A percentile compares a stretch with the other conserved stretches of the same genome.
These are phyloP conservation scores for Molossus alvarezi DNA, from an alignment of 2,797 vertebrate genomes.

Conservation along the genomic window DNA sequence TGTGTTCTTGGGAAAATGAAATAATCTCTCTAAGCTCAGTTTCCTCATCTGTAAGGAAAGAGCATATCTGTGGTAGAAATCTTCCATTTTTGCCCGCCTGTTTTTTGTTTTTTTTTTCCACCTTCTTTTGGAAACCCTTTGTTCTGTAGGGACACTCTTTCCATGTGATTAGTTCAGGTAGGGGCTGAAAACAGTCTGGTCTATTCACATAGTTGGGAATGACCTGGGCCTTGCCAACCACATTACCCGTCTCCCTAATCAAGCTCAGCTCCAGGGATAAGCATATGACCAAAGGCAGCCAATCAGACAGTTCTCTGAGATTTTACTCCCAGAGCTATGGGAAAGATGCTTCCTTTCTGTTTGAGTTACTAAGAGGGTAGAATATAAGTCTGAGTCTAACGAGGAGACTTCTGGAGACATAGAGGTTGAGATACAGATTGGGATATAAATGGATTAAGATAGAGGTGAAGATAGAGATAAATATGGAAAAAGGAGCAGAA, in stretches of 20 bases:
- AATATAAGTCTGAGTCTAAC: neutral
- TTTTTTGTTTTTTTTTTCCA: neutral
- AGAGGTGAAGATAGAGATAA: neutral
- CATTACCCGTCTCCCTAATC: neutral
- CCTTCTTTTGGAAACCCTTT: neutral
- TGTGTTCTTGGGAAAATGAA: neutral
- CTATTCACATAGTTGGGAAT: neutral
- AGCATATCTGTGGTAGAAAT: neutral
- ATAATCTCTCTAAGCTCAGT: neutral
- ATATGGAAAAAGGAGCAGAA: neutral
- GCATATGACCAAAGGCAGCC: neutral
- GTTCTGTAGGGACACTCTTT: neutral
- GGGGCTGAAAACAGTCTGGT: neutral
- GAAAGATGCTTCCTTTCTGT: neutral
- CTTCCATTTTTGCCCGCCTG: neutral
- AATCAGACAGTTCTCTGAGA: neutral
- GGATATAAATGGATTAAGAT: neutral
- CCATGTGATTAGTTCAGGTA: neutral
- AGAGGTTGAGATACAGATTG: neutral
- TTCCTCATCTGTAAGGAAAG: slow-evolving; percentile 30
- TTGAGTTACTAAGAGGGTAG: neutral
- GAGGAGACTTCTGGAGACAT: neutral
- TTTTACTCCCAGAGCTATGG: neutral
- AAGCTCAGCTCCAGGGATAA: neutral
- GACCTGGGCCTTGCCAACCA: neutral